Base-by-base conservation (phyloP, 1,140 invertebrate species). In the Caenorhabditis tropicalis region DNA sequence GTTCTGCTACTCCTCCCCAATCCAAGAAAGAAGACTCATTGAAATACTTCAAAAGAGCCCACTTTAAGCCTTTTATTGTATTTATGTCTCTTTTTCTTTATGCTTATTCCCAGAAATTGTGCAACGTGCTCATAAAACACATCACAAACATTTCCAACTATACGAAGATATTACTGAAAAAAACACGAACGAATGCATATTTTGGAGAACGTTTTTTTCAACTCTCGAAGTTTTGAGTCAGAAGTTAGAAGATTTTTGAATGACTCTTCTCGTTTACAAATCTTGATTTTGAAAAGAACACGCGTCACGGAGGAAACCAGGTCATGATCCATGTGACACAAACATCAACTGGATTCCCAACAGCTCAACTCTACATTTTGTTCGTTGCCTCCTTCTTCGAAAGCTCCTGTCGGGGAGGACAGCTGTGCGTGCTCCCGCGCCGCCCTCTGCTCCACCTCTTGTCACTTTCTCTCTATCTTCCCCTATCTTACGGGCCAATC, bases 31-130 rank as follows among this genome's bases (percentile, higher is more conserved):
- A 80, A 80, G 60, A 16, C 65, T 36, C 65, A 74, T 74, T 43
- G 65, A 74, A 36, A 74, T 74, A 74, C 65, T 74, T 74, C 65
- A 74, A 43, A 74, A 74, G 33, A 74, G 65, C 36, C 65, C 65
- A 74, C 65, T 81, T 51, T 53, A 81, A 56, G 31, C 48, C 48
- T 81, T 56, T 79, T 36, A 49, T 79, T 79, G 39, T 79, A 48
- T 79, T 56, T 81, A 53, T 81, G 48, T 51, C 48, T 48, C 16
- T 43, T 81, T 56, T 51, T 21, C 46, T 46, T 46, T 53, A n/a
- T n/a, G 27, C 16, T 31, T 56, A 10, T n/a, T 33, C 51, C 21
- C 21, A 15, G 46, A 29, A 39, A 51, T 51, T 19, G 31, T 43
- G 21, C 39, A 79, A 33, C 43, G 39, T 49, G 12, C 39, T 48